phyloP scores from a whole-genome alignment of 2,797 vertebrate species.

The Pelodytes ibericus region DNA sequence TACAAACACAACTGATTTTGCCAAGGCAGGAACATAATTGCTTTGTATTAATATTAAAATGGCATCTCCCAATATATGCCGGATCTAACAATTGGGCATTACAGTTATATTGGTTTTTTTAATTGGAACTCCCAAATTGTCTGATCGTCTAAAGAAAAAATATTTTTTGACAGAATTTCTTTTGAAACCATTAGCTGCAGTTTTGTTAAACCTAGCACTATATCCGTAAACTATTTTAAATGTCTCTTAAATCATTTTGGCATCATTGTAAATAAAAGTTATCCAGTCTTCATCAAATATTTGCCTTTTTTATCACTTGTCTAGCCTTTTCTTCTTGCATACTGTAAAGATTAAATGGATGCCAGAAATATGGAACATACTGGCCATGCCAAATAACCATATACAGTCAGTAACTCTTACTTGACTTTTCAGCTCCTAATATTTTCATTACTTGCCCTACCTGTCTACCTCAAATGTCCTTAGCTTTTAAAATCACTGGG shows the following conservation, averaged over 20 bases:
- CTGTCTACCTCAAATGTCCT: too few relatives aligned
- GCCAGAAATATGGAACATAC: too few relatives aligned
- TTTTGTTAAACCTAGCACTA: background rate
- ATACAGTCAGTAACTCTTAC: too few relatives aligned
- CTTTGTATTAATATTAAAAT: background rate
- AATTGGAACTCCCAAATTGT: background rate
- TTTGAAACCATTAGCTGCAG: background rate
- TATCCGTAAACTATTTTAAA: background rate
- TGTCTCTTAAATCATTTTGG: background rate
- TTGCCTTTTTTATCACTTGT: too few relatives aligned
- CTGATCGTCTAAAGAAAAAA: background rate
- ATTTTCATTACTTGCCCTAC: too few relatives aligned
- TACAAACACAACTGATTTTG: background rate
- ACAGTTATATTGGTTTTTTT: background rate
- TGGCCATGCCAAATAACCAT: too few relatives aligned
- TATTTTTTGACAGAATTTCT: background rate
- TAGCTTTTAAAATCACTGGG: too few relatives aligned
- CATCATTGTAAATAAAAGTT: slow-evolving; percentile 10
- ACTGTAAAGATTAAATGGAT: too few relatives aligned
- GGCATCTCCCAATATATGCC: background rate
- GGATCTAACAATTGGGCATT: background rate
- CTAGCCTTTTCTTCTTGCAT: too few relatives aligned
- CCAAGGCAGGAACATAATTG: background rate
- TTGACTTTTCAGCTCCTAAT: too few relatives aligned
- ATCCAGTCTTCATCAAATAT: background rate